These are phyloP conservation scores for Scaptomyza pallida DNA, from an alignment of 1,140 invertebrate genomes.

Conservation along the genomic window DNA sequence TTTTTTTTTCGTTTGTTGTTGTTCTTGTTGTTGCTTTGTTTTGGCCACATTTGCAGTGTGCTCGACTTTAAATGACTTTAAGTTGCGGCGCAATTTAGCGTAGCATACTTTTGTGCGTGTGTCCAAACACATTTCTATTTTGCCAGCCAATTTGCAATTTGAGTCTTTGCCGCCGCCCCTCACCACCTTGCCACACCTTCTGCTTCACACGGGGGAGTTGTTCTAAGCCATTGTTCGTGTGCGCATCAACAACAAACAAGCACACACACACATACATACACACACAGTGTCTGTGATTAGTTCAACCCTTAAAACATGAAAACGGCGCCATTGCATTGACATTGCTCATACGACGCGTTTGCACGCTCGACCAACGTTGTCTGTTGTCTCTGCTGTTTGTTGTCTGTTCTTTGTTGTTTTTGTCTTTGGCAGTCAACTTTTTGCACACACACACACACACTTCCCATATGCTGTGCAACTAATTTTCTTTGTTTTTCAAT, in stretches of 20 bases:
- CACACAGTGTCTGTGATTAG: constrained; percentile 71
- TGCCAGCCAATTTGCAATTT: constrained; percentile 43
- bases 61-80: constrained; percentile 37
- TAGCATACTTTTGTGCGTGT: constrained; percentile 67
- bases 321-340: constrained; percentile 46
- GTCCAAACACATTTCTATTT: constrained; percentile 24
- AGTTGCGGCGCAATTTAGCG: constrained; percentile 42
- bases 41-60: constrained; percentile 22
- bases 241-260: constrained; percentile 36
- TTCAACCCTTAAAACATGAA: constrained; percentile 76
- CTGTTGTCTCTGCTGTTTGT: constrained; percentile 35
- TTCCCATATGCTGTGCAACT: constrained; percentile 51
- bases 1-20: constrained; percentile 20
- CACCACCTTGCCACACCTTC: not conserved
- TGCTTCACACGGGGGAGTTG: constrained; percentile 22
- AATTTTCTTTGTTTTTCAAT: constrained; percentile 82
- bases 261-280: not conserved
- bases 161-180: constrained; percentile 5
- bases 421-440: constrained; percentile 62
- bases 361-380: constrained; percentile 10
- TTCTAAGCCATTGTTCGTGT: constrained; percentile 47
- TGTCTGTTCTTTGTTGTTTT: constrained; percentile 16
- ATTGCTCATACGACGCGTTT: constrained; percentile 77
- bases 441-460: constrained; percentile 21
- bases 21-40: constrained; percentile 23